Base-by-base conservation (phyloP, 2,888 invertebrate species). In the Folsomia candida region DNA sequence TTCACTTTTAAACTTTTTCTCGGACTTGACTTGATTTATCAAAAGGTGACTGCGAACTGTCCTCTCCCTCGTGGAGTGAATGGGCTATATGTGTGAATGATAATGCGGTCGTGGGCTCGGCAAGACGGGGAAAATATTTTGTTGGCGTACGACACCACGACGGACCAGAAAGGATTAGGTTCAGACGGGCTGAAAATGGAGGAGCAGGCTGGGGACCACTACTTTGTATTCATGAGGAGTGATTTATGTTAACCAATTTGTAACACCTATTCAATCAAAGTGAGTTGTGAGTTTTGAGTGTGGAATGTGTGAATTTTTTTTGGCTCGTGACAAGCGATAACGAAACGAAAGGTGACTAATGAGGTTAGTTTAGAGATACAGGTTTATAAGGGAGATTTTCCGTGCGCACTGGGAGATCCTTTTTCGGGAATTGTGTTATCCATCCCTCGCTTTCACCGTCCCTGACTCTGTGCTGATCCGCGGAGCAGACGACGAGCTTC, bases 311-410 rank as follows among this genome's bases (percentile, higher is more conserved):
- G 70, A 70, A 70, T 63, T 71, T 71, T 73, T 73, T 67, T 54
- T 70, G 57, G 70, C 76, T 74, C 74, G 79, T 80, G 80, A 81
- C 79, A 80, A 80, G 80, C 77, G 79, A 81, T 81, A 81, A 81
- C 78, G 81, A 81, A 81, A 81, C 81, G 81, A 81, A 81, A 81
- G 81, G 81, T 81, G 81, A 81, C 81, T 81, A 81, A 81, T 81
- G 80, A 81, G 81, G 81, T 81, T 81, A 81, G 74, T 76, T 72
- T 72, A 74, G 76, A 80, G 79, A 78, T 75, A 79, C 77, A 78
- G 72, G 79, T 79, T 79, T 81, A 80, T 81, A 81, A 78, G 79
- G 76, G 75, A 70, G 67, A 67, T 67, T 70, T 59, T 65, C 58
- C 27, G 70, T 69, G 71, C 74, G 71, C 72, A 72, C 70, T 63